Base-by-base conservation (phyloP, 1,140 invertebrate species). In the Phthorimaea operculella region DNA sequence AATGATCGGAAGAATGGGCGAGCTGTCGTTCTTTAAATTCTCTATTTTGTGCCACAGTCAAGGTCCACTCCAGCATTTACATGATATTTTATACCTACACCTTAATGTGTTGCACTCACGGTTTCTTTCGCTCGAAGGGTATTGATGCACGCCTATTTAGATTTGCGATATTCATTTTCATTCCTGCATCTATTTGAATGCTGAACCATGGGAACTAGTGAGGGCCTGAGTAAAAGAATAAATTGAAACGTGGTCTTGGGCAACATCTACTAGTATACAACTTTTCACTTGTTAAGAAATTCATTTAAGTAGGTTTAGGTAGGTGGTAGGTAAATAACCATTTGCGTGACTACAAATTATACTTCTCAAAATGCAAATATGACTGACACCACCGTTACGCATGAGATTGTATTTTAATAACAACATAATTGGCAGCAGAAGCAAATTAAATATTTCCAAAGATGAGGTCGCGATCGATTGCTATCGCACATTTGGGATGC, bases 61-160 rank as follows among this genome's bases (percentile, higher is more conserved):
- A 79, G 79, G 77, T 66, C 76, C 54, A 61, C 62, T 70, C 60
- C 64, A 65, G 67, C 74, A 72, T 78, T 76, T 76, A 75, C 68
- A 74, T 77, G 58, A 75, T 68, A 70, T 64, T 65, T 65, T 63
- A 28, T 28, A 65, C 44, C 55, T 58, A 63, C 58, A 60, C 59
- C 58, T 54, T 63, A 64, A 69, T 57, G 57, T 17, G 59, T 59
- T 63, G 59, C 48, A 60, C 57, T 62, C 60, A 60, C 56, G 56
- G 54, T 60, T 62, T 34, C 57, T 51, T 67, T 57, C 62, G 48
- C 18, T 58, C 36, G 48, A 59, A 58, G 57, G 55, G 55, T 54
- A 58, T 58, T 47, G 21, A 49, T 54, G 18, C 39, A 51, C 53
- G 59, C 53, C 52, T 55, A 52, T 52, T 51, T 42, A 33, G 52